These are phyloP conservation scores for Nebria salina DNA, from an alignment of 2,888 invertebrate species.

Conservation along the genomic window DNA sequence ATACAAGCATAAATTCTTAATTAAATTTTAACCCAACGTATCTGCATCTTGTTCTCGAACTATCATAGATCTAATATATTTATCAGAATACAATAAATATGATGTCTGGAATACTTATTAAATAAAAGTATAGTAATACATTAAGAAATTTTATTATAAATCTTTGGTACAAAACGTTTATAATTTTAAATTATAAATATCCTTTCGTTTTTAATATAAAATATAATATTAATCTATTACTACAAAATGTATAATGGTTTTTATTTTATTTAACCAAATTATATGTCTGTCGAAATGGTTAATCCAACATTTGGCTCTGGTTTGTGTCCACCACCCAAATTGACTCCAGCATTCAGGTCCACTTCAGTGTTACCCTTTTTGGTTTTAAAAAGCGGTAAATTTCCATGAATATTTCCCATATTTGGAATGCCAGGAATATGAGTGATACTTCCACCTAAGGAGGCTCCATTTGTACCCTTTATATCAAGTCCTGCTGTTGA, in stretches of 20 bases:
- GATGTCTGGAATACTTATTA: no score
- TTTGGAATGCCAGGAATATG: slow-evolving; percentile 5
- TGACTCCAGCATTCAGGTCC: neutral
- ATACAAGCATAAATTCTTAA: no score
- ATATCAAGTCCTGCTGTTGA: slow-evolving; percentile 2
- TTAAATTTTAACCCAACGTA: no score
- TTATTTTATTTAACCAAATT: neutral
- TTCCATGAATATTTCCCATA: neutral
- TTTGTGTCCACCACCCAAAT: neutral
- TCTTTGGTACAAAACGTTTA: no score
- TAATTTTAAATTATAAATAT: no score
- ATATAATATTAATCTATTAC: no score
- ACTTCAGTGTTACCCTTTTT: neutral
- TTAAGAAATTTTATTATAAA: no score
- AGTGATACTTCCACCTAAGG: neutral
- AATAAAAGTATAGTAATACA: no score
- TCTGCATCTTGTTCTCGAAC: no score
- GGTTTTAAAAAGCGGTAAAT: neutral
- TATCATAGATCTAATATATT: no score
- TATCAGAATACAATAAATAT: no score
- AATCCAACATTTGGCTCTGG: neutral
- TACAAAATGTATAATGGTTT: neutral
- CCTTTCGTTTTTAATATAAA: no score
- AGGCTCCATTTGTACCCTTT: neutral
- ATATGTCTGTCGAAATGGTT: neutral